Conservation (phyloP, 1,140 invertebrate genomes). For the Tetraneura akinire region DNA sequence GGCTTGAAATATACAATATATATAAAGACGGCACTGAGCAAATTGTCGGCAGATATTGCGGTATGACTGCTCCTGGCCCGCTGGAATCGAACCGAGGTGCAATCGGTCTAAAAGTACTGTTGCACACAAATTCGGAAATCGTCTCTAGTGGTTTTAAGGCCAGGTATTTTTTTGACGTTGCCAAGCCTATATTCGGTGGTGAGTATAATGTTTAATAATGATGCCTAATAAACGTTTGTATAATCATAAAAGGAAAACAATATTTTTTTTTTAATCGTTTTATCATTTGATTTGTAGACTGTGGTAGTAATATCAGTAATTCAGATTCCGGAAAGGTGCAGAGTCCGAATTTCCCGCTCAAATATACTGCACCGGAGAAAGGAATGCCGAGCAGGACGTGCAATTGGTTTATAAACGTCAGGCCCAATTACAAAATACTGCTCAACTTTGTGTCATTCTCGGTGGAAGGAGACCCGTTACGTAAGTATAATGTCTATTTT, state of each 20-base stretch:
- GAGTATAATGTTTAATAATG: conserved; percentile 41
- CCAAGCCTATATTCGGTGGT: conserved; percentile 83
- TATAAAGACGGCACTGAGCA: conserved; percentile 77
- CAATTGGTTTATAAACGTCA: conserved; percentile 88
- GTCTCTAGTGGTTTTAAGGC: conserved; percentile 91
- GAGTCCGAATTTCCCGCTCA: conserved; percentile 82
- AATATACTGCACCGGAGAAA: conserved; percentile 77
- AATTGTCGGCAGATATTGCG: conserved; percentile 83
- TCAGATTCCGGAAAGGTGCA: conserved; percentile 73
- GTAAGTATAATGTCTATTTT: conserved; percentile 62
- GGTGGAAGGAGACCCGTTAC: conserved; percentile 82
- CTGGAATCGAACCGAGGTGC: conserved; percentile 85
- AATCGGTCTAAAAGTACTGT: conserved; percentile 76
- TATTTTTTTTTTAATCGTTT: conserved; percentile 41
- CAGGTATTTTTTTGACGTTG: conserved; percentile 82
- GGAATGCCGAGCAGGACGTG: conserved; percentile 79
- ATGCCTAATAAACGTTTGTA: too few relatives aligned
- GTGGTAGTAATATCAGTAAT: conserved; percentile 85
- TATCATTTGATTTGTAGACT: conserved; percentile 65
- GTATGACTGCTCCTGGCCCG: conserved; percentile 81
- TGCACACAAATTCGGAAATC: conserved; percentile 79
- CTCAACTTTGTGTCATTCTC: conserved; percentile 85
- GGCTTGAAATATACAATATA: conserved; percentile 89
- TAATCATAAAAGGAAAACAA: too few relatives aligned
- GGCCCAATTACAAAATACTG: conserved; percentile 77